Percentiles rank a stretch among this genome's conserved stretches.
These are phyloP conservation scores for Hypanus sabinus DNA, from an alignment of 2,113 vertebrate species.

Conservation along the genomic window DNA sequence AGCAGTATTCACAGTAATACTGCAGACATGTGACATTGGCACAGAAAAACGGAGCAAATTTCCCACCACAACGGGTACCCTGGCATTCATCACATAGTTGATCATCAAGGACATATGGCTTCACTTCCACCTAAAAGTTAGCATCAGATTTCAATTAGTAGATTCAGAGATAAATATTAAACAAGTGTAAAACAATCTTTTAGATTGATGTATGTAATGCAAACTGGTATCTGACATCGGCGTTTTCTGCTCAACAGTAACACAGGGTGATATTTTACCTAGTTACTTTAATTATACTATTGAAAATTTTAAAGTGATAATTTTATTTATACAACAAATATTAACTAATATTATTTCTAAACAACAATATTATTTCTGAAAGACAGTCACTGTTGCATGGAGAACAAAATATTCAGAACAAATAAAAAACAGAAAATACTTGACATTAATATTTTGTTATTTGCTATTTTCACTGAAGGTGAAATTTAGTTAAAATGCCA, in stretches of 20 bases:
- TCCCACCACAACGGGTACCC: conserved; percentile 95
- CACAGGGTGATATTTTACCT: background rate
- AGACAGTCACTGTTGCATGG: background rate
- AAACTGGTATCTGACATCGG: background rate
- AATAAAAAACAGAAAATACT: background rate
- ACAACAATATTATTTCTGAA: background rate
- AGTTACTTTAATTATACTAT: background rate
- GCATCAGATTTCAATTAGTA: conserved; percentile 9
- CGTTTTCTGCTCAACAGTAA: too few relatives aligned
- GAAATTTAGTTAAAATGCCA: background rate
- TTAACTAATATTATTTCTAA: background rate
- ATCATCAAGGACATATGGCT: conserved; percentile 99
- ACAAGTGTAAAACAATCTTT: background rate
- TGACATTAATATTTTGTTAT: background rate
- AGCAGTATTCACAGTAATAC: conserved; percentile 99
- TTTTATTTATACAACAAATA: too few relatives aligned
- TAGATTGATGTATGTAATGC: background rate
- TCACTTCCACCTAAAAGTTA: conserved; percentile 88
- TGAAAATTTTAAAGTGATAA: background rate
- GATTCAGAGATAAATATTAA: conserved; percentile 22
- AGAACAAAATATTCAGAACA: background rate
- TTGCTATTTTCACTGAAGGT: background rate
- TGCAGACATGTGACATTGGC: conserved; percentile 99
- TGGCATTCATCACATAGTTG: conserved; percentile 99
- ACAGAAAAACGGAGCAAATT: conserved; percentile 99